A percentile compares a stretch with the other conserved stretches of the same genome.
Evolutionary conservation across 37 sponge, comb jelly and placozoan genomes (phyloP).

Genomic region (Amphimedon queenslandica): DNA sequence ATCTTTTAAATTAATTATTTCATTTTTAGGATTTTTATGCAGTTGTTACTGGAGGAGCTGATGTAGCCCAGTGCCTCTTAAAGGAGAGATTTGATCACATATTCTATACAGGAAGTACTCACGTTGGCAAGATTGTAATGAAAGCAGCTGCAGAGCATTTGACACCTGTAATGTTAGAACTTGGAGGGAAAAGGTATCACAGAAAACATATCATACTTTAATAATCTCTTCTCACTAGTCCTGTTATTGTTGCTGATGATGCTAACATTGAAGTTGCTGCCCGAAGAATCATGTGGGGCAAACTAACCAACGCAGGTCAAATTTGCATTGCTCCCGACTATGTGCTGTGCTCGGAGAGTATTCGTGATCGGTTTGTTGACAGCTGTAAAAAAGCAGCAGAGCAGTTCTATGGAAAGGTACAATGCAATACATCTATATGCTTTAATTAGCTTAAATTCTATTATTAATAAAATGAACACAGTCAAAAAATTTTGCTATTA

Average conservation of each 20-base stretch:
- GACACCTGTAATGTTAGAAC: constrained; percentile 78
- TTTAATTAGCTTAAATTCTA: too few relatives aligned
- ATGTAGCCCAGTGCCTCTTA: constrained; percentile 42
- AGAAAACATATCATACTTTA: too few relatives aligned
- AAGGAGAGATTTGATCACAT: constrained; percentile 75
- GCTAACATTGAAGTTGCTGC: constrained; percentile 75
- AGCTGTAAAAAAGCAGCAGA: constrained; percentile 31
- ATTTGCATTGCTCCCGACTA: constrained; percentile 93
- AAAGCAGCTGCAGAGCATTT: constrained; percentile 76
- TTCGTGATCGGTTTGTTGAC: constrained; percentile 50
- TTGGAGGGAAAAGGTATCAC: constrained; percentile 57
- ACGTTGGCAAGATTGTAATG: constrained; percentile 69
- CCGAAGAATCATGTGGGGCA: constrained; percentile 76
- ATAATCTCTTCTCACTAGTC: too few relatives aligned
- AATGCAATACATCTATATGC: too few relatives aligned
- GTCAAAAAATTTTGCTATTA: too few relatives aligned
- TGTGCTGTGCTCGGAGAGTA: constrained; percentile 62
- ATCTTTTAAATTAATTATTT: too few relatives aligned
- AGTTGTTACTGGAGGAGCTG: constrained; percentile 63
- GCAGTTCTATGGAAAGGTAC: constrained; percentile 67
- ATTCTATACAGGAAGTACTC: constrained; percentile 75
- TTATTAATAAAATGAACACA: too few relatives aligned
- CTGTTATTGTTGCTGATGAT: constrained; percentile 58
- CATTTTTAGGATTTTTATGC: constrained; percentile 56
- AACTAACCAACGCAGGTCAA: constrained; percentile 83